These are phyloP conservation scores for Hassar affinis DNA, from an alignment of 2,113 vertebrate species.

Conservation along the genomic window DNA sequence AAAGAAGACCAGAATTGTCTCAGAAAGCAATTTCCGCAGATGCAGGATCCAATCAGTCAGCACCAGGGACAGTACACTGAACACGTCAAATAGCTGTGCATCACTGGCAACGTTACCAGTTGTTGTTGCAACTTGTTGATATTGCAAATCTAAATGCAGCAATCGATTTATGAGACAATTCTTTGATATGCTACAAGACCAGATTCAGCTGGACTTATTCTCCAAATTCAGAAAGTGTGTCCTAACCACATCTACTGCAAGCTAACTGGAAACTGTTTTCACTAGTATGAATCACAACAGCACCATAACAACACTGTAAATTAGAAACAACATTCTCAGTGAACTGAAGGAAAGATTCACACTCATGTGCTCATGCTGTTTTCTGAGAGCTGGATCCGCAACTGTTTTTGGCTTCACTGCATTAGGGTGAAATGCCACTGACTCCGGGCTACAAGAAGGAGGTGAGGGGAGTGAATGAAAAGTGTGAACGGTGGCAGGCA, in stretches of 20 bases:
- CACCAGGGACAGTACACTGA: too few species aligned
- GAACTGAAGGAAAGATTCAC: neutral
- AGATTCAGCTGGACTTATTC: constrained; percentile 18
- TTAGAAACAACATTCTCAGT: neutral
- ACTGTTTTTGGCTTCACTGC: neutral
- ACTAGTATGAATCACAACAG: neutral
- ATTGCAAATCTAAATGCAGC: too few species aligned
- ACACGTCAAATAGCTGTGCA: too few species aligned
- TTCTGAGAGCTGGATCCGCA: neutral
- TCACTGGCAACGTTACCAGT: too few species aligned
- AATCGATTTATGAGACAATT: too few species aligned
- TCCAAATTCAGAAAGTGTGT: constrained; percentile 21
- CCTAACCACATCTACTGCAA: constrained; percentile 14
- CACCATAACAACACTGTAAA: neutral
- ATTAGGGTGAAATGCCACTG: constrained; percentile 16
- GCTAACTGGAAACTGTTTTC: constrained; percentile 11
- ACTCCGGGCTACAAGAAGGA: neutral
- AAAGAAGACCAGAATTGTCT: too few species aligned
- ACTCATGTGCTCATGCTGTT: neutral
- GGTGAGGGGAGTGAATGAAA: neutral
- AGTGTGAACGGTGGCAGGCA: neutral
- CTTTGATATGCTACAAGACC: too few species aligned
- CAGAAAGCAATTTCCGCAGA: too few species aligned
- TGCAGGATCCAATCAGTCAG: too few species aligned
- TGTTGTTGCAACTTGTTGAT: too few species aligned